phyloP scores from a whole-genome alignment of 1,140 invertebrate species.

The Drosophila melanogaster region DNA sequence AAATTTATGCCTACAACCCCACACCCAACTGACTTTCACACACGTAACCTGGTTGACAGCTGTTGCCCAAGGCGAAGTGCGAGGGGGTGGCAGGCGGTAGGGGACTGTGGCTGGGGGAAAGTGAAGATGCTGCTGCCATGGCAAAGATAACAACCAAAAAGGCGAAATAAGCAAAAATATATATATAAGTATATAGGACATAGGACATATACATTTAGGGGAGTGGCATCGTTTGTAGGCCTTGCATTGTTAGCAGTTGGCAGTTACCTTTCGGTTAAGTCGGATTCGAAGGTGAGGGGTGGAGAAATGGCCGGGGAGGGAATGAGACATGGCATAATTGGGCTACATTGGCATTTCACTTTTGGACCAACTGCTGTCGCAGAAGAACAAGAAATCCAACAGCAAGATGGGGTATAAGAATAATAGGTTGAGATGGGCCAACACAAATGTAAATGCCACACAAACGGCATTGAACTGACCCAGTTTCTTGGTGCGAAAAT shows the following conservation, averaged over 20 bases:
- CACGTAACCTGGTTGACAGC: slow-evolving; percentile 79
- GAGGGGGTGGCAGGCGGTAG: slow-evolving; percentile 1
- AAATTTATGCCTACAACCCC: slow-evolving; percentile 59
- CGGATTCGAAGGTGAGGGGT: background rate
- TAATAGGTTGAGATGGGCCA: slow-evolving; percentile 32
- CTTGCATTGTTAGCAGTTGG: slow-evolving; percentile 76
- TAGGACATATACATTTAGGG: slow-evolving; percentile 30
- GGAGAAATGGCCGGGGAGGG: background rate
- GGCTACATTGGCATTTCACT: slow-evolving; percentile 79
- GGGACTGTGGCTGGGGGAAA: background rate
- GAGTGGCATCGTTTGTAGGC: slow-evolving; percentile 60
- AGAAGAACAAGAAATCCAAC: slow-evolving; percentile 12
- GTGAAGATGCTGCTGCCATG: slow-evolving; percentile 38
- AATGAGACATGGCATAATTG: slow-evolving; percentile 63
- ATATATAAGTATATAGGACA: slow-evolving; percentile 30
- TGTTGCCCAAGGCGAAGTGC: slow-evolving; percentile 61
- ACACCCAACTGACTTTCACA: slow-evolving; percentile 35
- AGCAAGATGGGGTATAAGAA: background rate
- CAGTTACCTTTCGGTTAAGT: slow-evolving; percentile 66
- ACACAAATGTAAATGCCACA: slow-evolving; percentile 63
- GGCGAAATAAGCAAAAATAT: slow-evolving; percentile 66
- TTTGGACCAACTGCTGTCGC: slow-evolving; percentile 63
- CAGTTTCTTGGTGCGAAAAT: slow-evolving; percentile 41
- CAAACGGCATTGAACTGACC: slow-evolving; percentile 76
- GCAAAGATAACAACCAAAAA: slow-evolving; percentile 75